A percentile compares a stretch with the other conserved stretches of the same genome.
Conservation (phyloP, 2,888 invertebrate genomes). For the Amiota communis region DNA sequence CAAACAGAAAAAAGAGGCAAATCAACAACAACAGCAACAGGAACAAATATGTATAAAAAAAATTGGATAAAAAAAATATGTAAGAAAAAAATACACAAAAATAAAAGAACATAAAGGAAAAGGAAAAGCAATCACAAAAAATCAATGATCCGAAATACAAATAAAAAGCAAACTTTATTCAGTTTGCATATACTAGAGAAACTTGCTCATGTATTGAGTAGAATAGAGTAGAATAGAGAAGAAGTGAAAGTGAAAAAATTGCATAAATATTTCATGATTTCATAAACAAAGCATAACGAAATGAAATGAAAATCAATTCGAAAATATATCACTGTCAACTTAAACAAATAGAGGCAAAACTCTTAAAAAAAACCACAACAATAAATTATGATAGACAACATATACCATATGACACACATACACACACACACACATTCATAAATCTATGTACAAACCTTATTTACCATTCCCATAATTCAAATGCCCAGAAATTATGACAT, state of each 20-base stretch:
- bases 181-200: too few relatives aligned
- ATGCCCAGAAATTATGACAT: constrained; percentile 7
- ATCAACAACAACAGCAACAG: neutral
- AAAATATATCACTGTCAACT: constrained; percentile 24
- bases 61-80: neutral
- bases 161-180: constrained; percentile 40
- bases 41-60: neutral
- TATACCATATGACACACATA: neutral
- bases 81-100: neutral
- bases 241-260: constrained; percentile 11
- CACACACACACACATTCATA: constrained; percentile 21
- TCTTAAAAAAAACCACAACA: constrained; percentile 1
- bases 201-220: too few relatives aligned
- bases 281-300: too few relatives aligned
- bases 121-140: neutral
- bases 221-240: too few relatives aligned
- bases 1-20: neutral
- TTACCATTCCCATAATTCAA: too few relatives aligned
- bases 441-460: too few relatives aligned
- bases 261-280: neutral
- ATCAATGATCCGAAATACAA: constrained; percentile 41
- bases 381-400: constrained; percentile 18
- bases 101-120: neutral
- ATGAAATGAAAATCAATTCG: too few relatives aligned
- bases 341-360: constrained; percentile 5